Conservation (phyloP, 2,888 invertebrate genomes). For the Epistrophella euchroma region DNA sequence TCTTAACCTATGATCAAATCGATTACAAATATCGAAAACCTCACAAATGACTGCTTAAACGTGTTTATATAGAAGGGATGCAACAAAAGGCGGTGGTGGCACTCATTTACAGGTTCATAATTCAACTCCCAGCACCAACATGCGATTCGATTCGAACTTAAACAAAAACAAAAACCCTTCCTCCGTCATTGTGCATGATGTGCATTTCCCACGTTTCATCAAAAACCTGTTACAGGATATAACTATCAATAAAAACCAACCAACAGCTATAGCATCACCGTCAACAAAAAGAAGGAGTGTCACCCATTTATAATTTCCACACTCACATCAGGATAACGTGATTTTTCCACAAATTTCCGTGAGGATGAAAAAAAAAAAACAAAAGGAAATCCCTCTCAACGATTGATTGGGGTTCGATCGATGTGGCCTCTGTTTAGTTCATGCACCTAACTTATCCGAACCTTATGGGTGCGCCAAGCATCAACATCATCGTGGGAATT, state of each 20-base stretch:
- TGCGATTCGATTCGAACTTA: constrained; percentile 14
- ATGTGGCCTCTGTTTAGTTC: constrained; percentile 12
- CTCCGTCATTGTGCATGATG: not conserved
- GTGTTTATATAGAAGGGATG: not conserved
- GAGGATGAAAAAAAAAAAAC: constrained; percentile 4
- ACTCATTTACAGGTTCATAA: constrained; percentile 63
- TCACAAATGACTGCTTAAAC: constrained; percentile 13
- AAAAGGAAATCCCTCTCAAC: constrained; percentile 35
- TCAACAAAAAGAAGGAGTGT: constrained; percentile 55
- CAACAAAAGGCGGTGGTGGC: constrained; percentile 52
- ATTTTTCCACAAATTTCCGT: constrained; percentile 51
- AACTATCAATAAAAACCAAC: constrained; percentile 46
- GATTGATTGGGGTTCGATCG: constrained; percentile 68
- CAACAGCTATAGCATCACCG: constrained; percentile 15
- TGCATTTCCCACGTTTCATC: constrained; percentile 67
- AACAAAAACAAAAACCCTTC: constrained; percentile 12
- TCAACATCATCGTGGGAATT: constrained; percentile 61
- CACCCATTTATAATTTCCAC: constrained; percentile 65
- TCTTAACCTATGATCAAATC: constrained; percentile 43
- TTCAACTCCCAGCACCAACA: constrained; percentile 26
- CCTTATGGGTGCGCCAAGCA: constrained; percentile 60
- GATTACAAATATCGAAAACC: constrained; percentile 37
- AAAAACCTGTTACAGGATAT: constrained; percentile 75
- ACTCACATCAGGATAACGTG: constrained; percentile 62
- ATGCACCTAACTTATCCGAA: constrained; percentile 3